phyloP scores from a whole-genome alignment of 2,113 vertebrate genomes.

The Synodontis membranacea region DNA sequence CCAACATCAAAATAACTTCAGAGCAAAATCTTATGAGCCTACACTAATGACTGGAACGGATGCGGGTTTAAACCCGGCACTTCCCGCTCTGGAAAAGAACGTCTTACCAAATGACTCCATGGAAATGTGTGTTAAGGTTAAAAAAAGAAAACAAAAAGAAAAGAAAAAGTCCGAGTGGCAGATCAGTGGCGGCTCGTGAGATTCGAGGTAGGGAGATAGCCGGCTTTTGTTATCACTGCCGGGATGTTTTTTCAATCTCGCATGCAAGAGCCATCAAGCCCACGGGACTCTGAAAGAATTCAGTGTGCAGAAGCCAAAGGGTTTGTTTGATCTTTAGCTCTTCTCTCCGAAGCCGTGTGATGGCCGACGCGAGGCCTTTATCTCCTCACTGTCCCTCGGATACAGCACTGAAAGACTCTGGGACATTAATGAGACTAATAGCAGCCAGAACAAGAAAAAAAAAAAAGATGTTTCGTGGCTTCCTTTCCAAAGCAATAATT shows the following conservation, averaged over 20 bases:
- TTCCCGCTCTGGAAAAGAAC: background rate
- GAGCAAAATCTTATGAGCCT: background rate
- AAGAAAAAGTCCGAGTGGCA: background rate
- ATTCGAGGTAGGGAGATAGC: conserved; percentile 25
- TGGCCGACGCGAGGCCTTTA: conserved; percentile 29
- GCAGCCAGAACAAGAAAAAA: background rate
- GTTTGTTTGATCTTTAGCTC: conserved; percentile 54
- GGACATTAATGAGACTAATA: background rate
- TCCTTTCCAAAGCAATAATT: background rate
- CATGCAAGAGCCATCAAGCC: conserved; percentile 21
- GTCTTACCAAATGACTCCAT: background rate
- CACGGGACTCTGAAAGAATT: conserved; percentile 42
- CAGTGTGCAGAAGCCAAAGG: conserved; percentile 52
- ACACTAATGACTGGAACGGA: background rate
- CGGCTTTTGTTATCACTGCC: conserved; percentile 38
- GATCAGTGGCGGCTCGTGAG: conserved; percentile 30
- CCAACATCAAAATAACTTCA: background rate
- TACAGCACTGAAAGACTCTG: background rate
- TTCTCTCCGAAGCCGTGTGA: conserved; percentile 42
- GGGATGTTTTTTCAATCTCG: conserved; percentile 35
- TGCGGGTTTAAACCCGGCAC: background rate
- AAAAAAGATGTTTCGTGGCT: background rate
- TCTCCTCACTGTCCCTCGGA: background rate
- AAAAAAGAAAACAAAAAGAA: too few relatives aligned
- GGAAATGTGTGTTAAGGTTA: background rate